Evolutionary conservation across 2,113 vertebrate species (phyloP).

Genomic region (Columba janthina): DNA sequence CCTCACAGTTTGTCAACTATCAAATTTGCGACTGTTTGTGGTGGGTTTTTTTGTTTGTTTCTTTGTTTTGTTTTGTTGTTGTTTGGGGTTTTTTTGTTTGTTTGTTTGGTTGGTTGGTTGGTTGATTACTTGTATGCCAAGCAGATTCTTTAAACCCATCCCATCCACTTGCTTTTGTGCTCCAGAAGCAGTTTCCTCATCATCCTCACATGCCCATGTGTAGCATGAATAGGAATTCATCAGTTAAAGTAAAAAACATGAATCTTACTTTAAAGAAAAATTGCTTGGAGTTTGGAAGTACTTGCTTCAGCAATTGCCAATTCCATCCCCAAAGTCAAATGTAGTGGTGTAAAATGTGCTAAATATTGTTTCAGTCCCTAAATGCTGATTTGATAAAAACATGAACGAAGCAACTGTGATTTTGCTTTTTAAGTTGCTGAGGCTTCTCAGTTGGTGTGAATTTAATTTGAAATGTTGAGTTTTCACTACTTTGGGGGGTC

Average conservation of each 20-base stretch:
- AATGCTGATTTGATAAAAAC: background rate
- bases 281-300: background rate
- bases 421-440: background rate
- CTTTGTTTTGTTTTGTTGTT: no score
- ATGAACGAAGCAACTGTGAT: background rate
- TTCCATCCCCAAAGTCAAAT: background rate
- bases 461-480: background rate
- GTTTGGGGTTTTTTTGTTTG: no score
- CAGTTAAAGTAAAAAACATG: background rate
- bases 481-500: background rate
- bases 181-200: background rate
- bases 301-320: background rate
- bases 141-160: background rate
- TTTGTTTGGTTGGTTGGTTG: no score
- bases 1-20: background rate
- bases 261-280: background rate
- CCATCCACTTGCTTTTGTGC: background rate
- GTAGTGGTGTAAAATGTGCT: background rate
- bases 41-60: fast-evolving
- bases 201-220: background rate
- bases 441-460: background rate
- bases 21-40: background rate
- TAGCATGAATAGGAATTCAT: background rate
- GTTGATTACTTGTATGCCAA: background rate
- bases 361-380: background rate